Base-by-base conservation (phyloP, 2,113 vertebrate genomes). In the Progne subis region DNA sequence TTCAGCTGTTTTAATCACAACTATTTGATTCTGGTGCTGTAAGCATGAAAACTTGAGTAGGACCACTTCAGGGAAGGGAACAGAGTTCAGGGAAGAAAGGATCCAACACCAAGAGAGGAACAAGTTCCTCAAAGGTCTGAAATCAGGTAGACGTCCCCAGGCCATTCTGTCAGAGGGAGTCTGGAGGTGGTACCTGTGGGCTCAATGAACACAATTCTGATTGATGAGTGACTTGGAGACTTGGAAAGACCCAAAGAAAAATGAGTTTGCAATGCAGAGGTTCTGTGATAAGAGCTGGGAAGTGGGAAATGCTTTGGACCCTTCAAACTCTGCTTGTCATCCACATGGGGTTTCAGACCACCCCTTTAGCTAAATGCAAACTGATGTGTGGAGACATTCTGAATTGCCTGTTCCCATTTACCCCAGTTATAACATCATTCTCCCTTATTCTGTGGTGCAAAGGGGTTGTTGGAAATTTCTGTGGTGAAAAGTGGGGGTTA, bases 111-210 rank as follows among this genome's bases (percentile, higher is more conserved):
- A 32, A 3, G 7, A 49, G 17, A 74, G 14, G 14, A 84, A 59
- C 0, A 0, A n/a, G 14, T 2, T 93, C 19, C 32, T 82, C 18
- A 41, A 41, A 78, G 21, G 9, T 52, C 5, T 65, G 34, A 18
- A 13, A 34, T 21, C 14, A 46, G 6, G 5, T 15, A 13, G 23
- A 65, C 16, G 4, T 53, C 11, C 15, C 13, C 17, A n/a, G 18
- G 29, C 5, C 20, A 7, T 28, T 52, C n/a, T 68, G 6, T 15
- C 34, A 76, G 31, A 75, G 6, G 2, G 11, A 37, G 14, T 12
- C 8, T 56, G 37, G 59, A 41, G 23, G 5, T 9, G 8, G 26
- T 50, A 8, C 20, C 1, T 14, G 3, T 23, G 20, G 8, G 5
- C 9, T 68, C 26, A 50, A 0, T 25, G 17, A 31, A 18, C 11